These are phyloP conservation scores for Philopedon plagiatum DNA, from an alignment of 2,888 invertebrate genomes.

Conservation along the genomic window DNA sequence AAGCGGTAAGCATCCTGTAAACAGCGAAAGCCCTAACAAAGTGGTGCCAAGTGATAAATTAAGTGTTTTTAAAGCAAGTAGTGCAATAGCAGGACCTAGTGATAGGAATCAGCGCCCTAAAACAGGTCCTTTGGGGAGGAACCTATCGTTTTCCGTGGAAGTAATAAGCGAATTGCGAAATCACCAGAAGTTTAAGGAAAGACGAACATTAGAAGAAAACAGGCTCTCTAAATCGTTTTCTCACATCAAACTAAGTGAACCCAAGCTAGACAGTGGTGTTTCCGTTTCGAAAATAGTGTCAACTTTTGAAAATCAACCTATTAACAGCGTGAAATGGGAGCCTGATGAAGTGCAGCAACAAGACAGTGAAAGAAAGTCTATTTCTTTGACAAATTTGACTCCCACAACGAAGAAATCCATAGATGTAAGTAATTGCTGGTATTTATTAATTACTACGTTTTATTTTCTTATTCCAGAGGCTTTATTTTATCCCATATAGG, in stretches of 20 bases:
- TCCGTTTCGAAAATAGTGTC: constrained; percentile 35
- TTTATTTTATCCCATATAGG: background rate
- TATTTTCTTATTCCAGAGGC: too few species aligned
- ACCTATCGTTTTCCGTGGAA: constrained; percentile 27
- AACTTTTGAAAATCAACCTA: constrained; percentile 27
- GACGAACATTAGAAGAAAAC: background rate
- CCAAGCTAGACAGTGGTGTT: background rate
- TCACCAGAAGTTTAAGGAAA: constrained; percentile 29
- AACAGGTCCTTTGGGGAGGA: background rate
- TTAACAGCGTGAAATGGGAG: background rate
- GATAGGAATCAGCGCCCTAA: background rate
- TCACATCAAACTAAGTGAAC: constrained; percentile 2
- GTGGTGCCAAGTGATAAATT: constrained; percentile 2
- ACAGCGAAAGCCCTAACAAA: background rate
- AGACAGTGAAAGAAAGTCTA: constrained; percentile 14
- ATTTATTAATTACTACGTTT: too few species aligned
- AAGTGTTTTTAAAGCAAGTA: constrained; percentile 6
- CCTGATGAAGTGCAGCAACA: background rate
- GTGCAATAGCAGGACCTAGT: background rate
- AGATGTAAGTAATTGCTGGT: constrained; percentile 26
- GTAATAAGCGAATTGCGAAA: constrained; percentile 30
- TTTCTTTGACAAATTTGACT: constrained; percentile 24
- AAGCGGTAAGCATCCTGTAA: background rate
- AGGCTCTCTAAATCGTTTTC: constrained; percentile 37
- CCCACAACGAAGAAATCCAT: constrained; percentile 17